Percentiles rank a stretch among this genome's conserved stretches.
Conservation (phyloP, 2,888 invertebrate genomes). For the Hirtodrosophila histrioides region DNA sequence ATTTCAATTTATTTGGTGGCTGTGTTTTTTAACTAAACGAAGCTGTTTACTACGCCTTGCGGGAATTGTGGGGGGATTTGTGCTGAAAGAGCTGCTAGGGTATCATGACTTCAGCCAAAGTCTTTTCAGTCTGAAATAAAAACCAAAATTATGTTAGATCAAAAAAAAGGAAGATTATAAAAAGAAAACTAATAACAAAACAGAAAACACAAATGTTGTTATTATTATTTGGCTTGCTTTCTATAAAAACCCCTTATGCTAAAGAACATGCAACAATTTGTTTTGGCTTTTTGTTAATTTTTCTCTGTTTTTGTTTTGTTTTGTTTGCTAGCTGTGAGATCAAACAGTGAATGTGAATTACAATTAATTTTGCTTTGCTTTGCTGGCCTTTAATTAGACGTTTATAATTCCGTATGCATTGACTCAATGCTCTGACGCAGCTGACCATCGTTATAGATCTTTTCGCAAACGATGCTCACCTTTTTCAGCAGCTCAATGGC, state of each 20-base stretch:
- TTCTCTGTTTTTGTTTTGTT: slow-evolving; percentile 10
- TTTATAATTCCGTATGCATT: slow-evolving; percentile 72
- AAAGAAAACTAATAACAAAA: slow-evolving; percentile 10
- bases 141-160: slow-evolving; percentile 20
- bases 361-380: slow-evolving; percentile 33
- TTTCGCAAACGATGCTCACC: slow-evolving; percentile 86
- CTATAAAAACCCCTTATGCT: slow-evolving; percentile 12
- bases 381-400: slow-evolving; percentile 34
- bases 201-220: background rate
- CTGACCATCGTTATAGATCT: slow-evolving; percentile 80
- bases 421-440: slow-evolving; percentile 80
- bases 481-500: slow-evolving; percentile 90
- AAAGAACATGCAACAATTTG: slow-evolving; percentile 59
- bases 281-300: slow-evolving; percentile 8
- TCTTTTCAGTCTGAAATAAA: slow-evolving; percentile 89
- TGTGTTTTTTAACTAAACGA: slow-evolving; percentile 42
- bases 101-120: slow-evolving; percentile 89
- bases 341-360: slow-evolving; percentile 52
- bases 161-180: slow-evolving; percentile 23
- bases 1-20: slow-evolving; percentile 59
- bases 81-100: slow-evolving; percentile 69
- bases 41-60: slow-evolving; percentile 9
- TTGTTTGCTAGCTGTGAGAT: slow-evolving; percentile 53
- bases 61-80: slow-evolving; percentile 13
- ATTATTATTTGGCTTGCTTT: background rate